phyloP scores from a whole-genome alignment of 2,888 invertebrate species.

The Ennomos quercinarius region DNA sequence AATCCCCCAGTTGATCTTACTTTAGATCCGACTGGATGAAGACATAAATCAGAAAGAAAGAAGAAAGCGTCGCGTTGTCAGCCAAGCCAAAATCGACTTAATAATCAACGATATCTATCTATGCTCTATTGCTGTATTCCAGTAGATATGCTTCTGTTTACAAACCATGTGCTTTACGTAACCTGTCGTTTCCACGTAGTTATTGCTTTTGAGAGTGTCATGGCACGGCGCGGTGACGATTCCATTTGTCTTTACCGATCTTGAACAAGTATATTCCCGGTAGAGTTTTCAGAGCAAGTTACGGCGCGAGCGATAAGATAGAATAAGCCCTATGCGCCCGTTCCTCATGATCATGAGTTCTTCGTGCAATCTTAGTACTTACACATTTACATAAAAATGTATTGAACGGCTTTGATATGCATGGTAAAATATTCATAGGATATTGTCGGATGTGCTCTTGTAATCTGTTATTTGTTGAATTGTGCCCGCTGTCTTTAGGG shows the following conservation, averaged over 20 bases:
- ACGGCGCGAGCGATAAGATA: slow-evolving; percentile 74
- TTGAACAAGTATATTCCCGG: slow-evolving; percentile 68
- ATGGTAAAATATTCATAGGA: slow-evolving; percentile 24
- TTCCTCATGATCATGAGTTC: slow-evolving; percentile 71
- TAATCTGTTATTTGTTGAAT: slow-evolving; percentile 13
- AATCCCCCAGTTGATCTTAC: no score
- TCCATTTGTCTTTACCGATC: slow-evolving; percentile 71
- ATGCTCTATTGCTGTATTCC: no score
- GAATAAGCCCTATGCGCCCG: slow-evolving; percentile 71
- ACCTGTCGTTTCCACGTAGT: slow-evolving; percentile 55
- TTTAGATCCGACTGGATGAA: no score
- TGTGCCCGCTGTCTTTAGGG: background rate
- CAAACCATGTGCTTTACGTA: background rate
- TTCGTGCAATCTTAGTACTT: slow-evolving; percentile 53
- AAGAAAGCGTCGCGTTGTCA: no score
- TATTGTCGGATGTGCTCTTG: slow-evolving; percentile 8
- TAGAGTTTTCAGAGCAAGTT: slow-evolving; percentile 73
- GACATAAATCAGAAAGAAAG: no score
- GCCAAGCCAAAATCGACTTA: no score
- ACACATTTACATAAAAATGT: slow-evolving; percentile 48
- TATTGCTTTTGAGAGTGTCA: slow-evolving; percentile 59
- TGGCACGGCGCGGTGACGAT: slow-evolving; percentile 47
- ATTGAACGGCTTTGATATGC: slow-evolving; percentile 35
- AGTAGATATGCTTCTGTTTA: no score
- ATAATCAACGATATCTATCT: no score